These are phyloP conservation scores for Anthoscopus minutus DNA, from an alignment of 2,113 vertebrate species.

Conservation along the genomic window DNA sequence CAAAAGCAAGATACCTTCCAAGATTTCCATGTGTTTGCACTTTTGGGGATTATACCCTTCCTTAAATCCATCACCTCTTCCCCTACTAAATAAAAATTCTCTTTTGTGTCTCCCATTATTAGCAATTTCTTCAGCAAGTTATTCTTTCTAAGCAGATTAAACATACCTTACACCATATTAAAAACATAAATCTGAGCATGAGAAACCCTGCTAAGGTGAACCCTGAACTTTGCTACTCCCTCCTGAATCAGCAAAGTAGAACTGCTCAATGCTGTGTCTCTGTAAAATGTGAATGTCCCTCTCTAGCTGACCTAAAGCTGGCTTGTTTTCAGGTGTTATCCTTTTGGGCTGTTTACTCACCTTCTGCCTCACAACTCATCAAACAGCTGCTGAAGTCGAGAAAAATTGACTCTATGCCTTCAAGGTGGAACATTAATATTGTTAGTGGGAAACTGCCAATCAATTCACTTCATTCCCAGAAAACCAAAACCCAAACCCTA, in stretches of 20 bases:
- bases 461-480: not conserved
- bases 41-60: not conserved
- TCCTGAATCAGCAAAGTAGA: not conserved
- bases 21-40: not conserved
- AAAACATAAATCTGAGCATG: not conserved
- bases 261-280: not conserved
- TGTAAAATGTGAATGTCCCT: not conserved
- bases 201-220: not conserved
- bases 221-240: not conserved
- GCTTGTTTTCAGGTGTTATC: not conserved
- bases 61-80: not conserved
- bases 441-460: not conserved
- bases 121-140: not conserved
- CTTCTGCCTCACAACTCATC: not conserved
- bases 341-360: not conserved
- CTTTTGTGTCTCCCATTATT: not conserved
- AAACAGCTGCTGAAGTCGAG: not conserved
- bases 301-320: not conserved
- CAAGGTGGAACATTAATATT: not conserved
- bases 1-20: not conserved
- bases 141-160: not conserved
- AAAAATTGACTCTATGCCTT: not conserved
- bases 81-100: not conserved
- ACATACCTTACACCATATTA: not conserved
- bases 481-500: not conserved